Percentiles rank a stretch among this genome's conserved stretches.
These are phyloP conservation scores for Hypena proboscidalis DNA, from an alignment of 2,888 invertebrate genomes.

Conservation along the genomic window DNA sequence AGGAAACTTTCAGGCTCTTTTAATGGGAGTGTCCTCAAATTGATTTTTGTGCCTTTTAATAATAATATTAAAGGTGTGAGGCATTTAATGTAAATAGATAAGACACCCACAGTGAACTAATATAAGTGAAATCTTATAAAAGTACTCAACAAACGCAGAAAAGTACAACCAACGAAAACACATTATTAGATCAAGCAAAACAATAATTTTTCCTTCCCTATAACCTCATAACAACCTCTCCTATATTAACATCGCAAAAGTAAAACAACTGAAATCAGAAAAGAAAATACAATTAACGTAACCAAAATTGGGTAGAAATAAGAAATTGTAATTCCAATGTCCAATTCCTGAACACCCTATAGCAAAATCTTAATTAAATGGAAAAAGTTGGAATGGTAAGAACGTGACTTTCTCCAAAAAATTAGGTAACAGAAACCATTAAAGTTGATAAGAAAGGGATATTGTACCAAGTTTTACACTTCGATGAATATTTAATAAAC, in stretches of 20 bases:
- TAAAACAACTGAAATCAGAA: background rate
- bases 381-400: constrained; percentile 55
- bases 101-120: no score
- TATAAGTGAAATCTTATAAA: no score
- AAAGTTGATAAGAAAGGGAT: constrained; percentile 23
- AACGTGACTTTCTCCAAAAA: constrained; percentile 55
- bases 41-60: no score
- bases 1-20: no score
- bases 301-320: constrained; percentile 30
- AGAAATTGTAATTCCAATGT: constrained; percentile 40
- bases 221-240: background rate
- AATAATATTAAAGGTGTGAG: no score
- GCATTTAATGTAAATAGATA: no score
- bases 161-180: no score
- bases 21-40: no score
- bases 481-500: constrained; percentile 19
- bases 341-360: constrained; percentile 34
- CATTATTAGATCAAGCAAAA: no score
- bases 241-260: background rate
- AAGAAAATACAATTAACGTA: constrained; percentile 21
- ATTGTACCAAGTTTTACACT: constrained; percentile 23
- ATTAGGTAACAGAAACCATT: constrained; percentile 38
- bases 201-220: background rate
- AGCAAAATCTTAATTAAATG: constrained; percentile 56
- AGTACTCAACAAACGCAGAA: no score